Percentiles rank a stretch among this genome's conserved stretches.
Evolutionary conservation across 2,888 invertebrate genomes (phyloP).

Genomic region (Tetropium fuscum): DNA sequence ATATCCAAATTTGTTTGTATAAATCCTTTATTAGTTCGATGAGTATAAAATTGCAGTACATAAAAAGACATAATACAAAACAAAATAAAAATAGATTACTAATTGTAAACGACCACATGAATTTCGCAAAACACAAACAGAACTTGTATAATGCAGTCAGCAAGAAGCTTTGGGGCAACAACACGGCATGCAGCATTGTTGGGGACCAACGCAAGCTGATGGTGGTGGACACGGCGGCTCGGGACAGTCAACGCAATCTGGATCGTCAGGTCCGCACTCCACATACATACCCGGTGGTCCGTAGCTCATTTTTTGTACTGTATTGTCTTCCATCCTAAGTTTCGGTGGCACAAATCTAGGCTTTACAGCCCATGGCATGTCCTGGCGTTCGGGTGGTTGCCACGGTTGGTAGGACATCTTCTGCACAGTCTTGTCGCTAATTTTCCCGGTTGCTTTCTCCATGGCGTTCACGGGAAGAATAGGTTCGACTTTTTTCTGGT

Average conservation of each 20-base stretch:
- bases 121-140: not conserved
- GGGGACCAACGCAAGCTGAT: slow-evolving; percentile 41
- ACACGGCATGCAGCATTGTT: slow-evolving; percentile 57
- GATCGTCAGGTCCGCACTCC: slow-evolving; percentile 69
- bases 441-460: slow-evolving; percentile 55
- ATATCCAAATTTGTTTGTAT: not conserved
- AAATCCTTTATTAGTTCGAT: slow-evolving; percentile 6
- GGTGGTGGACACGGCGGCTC: slow-evolving; percentile 46
- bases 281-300: slow-evolving; percentile 72
- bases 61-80: not conserved
- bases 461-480: slow-evolving; percentile 56
- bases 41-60: too few species aligned
- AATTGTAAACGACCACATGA: not conserved
- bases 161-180: slow-evolving; percentile 64
- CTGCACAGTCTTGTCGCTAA: slow-evolving; percentile 60
- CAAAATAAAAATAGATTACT: not conserved
- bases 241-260: slow-evolving; percentile 67
- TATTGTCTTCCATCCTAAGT: slow-evolving; percentile 69
- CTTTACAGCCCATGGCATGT: slow-evolving; percentile 65
- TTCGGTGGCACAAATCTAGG: slow-evolving; percentile 63
- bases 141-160: slow-evolving; percentile 35
- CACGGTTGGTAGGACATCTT: slow-evolving; percentile 68
- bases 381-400: slow-evolving; percentile 60
- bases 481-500: slow-evolving; percentile 56
- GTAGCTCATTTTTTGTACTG: slow-evolving; percentile 73